These are phyloP conservation scores for Megaleporinus macrocephalus DNA, from an alignment of 2,113 vertebrate species.

Conservation along the genomic window DNA sequence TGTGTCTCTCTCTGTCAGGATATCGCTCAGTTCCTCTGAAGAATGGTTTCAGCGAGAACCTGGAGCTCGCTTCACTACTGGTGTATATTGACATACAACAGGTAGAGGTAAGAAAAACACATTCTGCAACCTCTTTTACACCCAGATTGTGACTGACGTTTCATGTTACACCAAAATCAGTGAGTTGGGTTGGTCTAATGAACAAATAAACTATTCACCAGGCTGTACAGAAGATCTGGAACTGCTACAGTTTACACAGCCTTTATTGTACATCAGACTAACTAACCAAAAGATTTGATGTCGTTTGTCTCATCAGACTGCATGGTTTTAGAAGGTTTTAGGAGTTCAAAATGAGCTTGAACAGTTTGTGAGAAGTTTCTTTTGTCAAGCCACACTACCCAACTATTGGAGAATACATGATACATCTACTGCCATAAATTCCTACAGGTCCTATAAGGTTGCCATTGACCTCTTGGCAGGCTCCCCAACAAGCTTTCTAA, in stretches of 20 bases:
- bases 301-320: background rate
- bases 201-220: too few relatives aligned
- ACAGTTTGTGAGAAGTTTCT: background rate
- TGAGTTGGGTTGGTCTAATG: too few relatives aligned
- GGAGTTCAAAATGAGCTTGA: too few relatives aligned
- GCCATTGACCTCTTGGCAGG: too few relatives aligned
- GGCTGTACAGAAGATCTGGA: too few relatives aligned
- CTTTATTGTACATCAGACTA: too few relatives aligned
- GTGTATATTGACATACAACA: slow-evolving; percentile 85
- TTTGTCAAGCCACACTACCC: background rate
- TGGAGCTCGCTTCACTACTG: slow-evolving; percentile 91
- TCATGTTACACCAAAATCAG: background rate
- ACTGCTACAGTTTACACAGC: too few relatives aligned
- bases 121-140: background rate
- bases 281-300: background rate
- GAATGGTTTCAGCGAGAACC: slow-evolving; percentile 89
- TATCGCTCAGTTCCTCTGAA: slow-evolving; percentile 92
- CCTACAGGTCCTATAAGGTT: too few relatives aligned
- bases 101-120: slow-evolving; percentile 81
- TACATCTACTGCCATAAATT: background rate
- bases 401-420: too few relatives aligned
- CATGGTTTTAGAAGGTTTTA: too few relatives aligned
- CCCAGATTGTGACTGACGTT: background rate
- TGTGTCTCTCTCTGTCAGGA: slow-evolving; percentile 72
- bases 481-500: too few relatives aligned